These are phyloP conservation scores for Empis livida DNA, from an alignment of 2,888 invertebrate genomes.

Conservation along the genomic window DNA sequence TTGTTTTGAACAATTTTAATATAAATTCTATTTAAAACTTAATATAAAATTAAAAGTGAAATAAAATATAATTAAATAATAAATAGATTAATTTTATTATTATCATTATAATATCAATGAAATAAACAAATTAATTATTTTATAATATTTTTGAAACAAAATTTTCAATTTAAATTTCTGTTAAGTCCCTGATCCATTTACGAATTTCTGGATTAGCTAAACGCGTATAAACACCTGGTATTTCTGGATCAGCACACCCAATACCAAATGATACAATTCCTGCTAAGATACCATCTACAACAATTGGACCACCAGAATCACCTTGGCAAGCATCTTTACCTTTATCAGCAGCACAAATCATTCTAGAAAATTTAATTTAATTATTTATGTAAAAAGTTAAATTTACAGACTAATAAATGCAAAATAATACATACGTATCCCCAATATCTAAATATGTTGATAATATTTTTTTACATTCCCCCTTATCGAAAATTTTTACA, in stretches of 20 bases:
- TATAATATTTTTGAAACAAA: too few species aligned
- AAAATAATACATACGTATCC: constrained; percentile 11
- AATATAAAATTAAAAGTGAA: too few species aligned
- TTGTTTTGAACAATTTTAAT: too few species aligned
- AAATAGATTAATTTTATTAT: too few species aligned
- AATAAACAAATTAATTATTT: too few species aligned
- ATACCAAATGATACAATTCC: constrained; percentile 10
- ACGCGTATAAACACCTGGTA: constrained; percentile 9
- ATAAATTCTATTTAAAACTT: too few species aligned
- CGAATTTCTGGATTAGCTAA: constrained; percentile 7
- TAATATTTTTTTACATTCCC: constrained; percentile 6
- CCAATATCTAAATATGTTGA: constrained; percentile 5
- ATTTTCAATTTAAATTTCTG: constrained; percentile 4
- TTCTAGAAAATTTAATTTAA: constrained; percentile 3
- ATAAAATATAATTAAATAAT: too few species aligned
- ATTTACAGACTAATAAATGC: not conserved
- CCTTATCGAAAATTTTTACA: constrained; percentile 8
- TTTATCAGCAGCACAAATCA: constrained; percentile 9
- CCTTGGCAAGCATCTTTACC: constrained; percentile 11
- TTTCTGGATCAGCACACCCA: constrained; percentile 9
- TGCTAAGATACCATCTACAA: constrained; percentile 6
- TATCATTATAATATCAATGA: too few species aligned
- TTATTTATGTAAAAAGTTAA: not conserved
- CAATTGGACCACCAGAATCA: constrained; percentile 11
- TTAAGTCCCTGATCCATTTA: constrained; percentile 6